These are phyloP conservation scores for Hystrix brachyura DNA, from an alignment of 2,113 vertebrate genomes.

Conservation along the genomic window DNA sequence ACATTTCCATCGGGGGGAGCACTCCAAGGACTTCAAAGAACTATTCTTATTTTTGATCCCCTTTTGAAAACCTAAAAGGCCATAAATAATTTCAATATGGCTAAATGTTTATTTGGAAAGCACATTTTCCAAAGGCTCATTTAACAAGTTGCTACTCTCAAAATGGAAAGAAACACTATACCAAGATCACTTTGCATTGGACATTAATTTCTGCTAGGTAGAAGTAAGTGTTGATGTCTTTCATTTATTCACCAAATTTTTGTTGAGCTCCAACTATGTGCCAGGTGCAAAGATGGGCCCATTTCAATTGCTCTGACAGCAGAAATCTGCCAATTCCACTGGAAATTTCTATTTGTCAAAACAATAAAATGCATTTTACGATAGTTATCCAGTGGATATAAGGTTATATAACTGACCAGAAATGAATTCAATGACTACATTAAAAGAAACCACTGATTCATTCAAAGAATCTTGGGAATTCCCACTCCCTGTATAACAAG, in stretches of 20 bases:
- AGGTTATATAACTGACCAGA: neutral
- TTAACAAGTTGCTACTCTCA: neutral
- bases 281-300: no score
- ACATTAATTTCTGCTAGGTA: neutral
- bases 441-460: neutral
- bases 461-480: neutral
- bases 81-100: slow-evolving; percentile 64
- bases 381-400: neutral
- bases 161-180: neutral
- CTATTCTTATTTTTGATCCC: slow-evolving; percentile 19
- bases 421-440: neutral
- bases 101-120: slow-evolving; percentile 61
- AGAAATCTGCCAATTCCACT: neutral
- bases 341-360: neutral
- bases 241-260: neutral
- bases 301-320: neutral
- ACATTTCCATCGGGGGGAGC: neutral
- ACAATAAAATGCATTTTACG: neutral
- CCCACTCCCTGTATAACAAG: neutral
- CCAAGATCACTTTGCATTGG: neutral
- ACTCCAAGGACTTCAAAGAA: slow-evolving; percentile 13
- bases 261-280: neutral
- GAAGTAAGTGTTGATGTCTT: neutral
- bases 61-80: slow-evolving; percentile 51
- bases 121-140: neutral